Evolutionary conservation across 2,113 vertebrate species (phyloP).

Genomic region (Sus scrofa): T2T-Sscrofa CM000819.6:66022001-66022500

Average conservation of each 20-base stretch:
- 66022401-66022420: background rate
- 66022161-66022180: background rate
- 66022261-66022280: background rate
- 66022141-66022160: background rate
- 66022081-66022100: background rate
- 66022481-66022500: too few species aligned
- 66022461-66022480: too few species aligned
- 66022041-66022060: background rate
- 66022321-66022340: background rate
- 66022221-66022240: background rate
- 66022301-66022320: background rate
- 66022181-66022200: background rate
- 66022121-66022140: accelerated
- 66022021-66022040: background rate
- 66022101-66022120: background rate
- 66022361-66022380: background rate
- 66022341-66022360: background rate
- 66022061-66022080: background rate
- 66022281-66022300: background rate
- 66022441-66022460: too few species aligned
- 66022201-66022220: background rate
- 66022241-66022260: background rate
- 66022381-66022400: background rate
- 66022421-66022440: too few species aligned
- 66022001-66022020: background rate